These are phyloP conservation scores for Leucoraja ocellata DNA, from an alignment of 2,797 vertebrate genomes.

Conservation along the genomic window DNA sequence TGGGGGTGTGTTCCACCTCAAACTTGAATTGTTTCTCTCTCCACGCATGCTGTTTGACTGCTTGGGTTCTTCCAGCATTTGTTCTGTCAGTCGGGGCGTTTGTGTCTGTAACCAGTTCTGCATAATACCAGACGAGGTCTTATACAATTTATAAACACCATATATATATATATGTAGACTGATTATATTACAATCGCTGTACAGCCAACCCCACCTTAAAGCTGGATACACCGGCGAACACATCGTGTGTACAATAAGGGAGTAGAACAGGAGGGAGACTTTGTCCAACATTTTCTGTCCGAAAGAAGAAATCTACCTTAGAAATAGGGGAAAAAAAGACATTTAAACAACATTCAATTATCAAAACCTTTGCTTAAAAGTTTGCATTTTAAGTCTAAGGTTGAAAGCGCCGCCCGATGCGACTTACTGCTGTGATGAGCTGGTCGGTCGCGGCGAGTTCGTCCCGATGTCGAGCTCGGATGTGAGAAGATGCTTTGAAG, in stretches of 20 bases:
- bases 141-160: too few species aligned
- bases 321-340: background rate
- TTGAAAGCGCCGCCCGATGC: background rate
- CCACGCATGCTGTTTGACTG: too few species aligned
- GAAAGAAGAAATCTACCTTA: background rate
- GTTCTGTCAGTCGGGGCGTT: too few species aligned
- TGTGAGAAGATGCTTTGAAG: background rate
- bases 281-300: conserved; percentile 67
- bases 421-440: background rate
- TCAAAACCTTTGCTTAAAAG: background rate
- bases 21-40: too few species aligned
- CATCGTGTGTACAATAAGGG: conserved; percentile 63
- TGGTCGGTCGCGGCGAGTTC: background rate
- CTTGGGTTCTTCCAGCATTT: too few species aligned
- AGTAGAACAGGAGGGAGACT: conserved; percentile 65
- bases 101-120: background rate
- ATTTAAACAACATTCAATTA: background rate
- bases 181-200: too few species aligned
- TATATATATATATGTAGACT: too few species aligned
- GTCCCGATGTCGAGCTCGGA: background rate
- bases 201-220: conserved; percentile 65
- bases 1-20: too few species aligned
- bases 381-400: background rate
- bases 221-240: conserved; percentile 67
- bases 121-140: too few species aligned